These are phyloP conservation scores for Elaphurus davidianus DNA, from an alignment of 2,113 vertebrate species.

Conservation along the genomic window DNA sequence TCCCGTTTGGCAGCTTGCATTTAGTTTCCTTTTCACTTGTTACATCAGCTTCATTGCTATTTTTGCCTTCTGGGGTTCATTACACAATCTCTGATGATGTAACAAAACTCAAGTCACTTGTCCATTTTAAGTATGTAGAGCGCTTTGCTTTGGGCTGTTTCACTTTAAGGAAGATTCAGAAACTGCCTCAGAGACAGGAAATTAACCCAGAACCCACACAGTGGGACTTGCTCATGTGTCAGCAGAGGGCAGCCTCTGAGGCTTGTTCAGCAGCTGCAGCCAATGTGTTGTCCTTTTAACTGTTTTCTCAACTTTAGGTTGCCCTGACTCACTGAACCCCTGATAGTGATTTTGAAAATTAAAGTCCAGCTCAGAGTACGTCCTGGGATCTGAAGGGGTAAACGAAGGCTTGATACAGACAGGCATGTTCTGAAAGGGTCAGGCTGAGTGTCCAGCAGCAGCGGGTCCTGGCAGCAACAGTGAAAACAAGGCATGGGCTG, in stretches of 20 bases:
- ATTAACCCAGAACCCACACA: neutral
- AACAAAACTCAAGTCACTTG: neutral
- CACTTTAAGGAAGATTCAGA: neutral
- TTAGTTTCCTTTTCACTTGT: slow-evolving; percentile 58
- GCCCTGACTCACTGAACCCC: neutral
- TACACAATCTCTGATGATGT: neutral
- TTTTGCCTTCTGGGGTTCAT: neutral
- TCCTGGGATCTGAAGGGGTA: no score
- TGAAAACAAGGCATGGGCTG: neutral
- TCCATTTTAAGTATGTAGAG: neutral
- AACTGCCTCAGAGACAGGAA: neutral
- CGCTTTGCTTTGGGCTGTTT: slow-evolving; percentile 17
- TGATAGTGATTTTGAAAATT: neutral
- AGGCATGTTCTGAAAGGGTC: neutral
- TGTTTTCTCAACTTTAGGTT: neutral
- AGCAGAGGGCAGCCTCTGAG: neutral
- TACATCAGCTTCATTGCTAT: slow-evolving; percentile 9
- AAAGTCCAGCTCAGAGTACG: neutral
- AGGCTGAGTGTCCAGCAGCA: neutral
- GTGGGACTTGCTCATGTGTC: rapidly evolving
- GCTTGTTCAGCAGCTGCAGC: neutral
- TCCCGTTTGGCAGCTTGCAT: neutral
- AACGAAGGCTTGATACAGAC: neutral
- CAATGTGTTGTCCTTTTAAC: neutral
- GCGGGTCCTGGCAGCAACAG: rapidly evolving